Percentiles rank a stretch among this genome's conserved stretches.
Evolutionary conservation across 2,888 invertebrate species (phyloP).

Genomic region (Microplitis manilae): DNA sequence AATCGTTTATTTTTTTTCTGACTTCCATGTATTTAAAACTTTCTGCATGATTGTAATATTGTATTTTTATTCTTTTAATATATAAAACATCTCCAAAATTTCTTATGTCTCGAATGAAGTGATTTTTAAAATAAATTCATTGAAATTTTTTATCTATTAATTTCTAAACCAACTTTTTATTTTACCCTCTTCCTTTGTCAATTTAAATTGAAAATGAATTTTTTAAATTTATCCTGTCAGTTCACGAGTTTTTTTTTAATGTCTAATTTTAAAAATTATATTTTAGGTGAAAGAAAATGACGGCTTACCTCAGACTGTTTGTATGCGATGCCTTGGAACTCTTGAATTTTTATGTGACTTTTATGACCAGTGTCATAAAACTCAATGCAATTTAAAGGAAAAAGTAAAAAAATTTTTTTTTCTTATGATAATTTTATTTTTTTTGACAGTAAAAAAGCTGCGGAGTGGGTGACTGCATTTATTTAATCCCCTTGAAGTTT

Average conservation of each 20-base stretch:
- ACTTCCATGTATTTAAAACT: not conserved
- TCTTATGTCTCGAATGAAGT: not conserved
- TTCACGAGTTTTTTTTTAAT: not conserved
- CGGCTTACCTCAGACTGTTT: constrained; percentile 58
- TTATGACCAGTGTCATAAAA: constrained; percentile 57
- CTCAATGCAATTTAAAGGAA: constrained; percentile 51
- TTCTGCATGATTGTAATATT: constrained; percentile 24
- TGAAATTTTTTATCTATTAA: not conserved
- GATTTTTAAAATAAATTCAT: not conserved
- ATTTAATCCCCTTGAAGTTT: not conserved
- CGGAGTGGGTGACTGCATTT: not conserved
- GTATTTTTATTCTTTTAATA: constrained; percentile 21
- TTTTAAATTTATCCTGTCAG: not conserved
- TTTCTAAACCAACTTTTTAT: not conserved
- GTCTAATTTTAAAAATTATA: no score
- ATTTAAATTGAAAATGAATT: not conserved
- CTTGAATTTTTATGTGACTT: constrained; percentile 63
- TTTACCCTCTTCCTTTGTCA: constrained; percentile 24
- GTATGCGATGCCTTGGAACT: constrained; percentile 59
- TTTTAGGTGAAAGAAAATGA: constrained; percentile 60
- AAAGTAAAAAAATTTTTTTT: constrained; percentile 39
- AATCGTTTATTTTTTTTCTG: constrained; percentile 1
- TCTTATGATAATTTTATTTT: not conserved
- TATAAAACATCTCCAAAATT: not conserved
- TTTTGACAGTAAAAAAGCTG: not conserved